These are phyloP conservation scores for Rhinoderma darwinii DNA, from an alignment of 2,113 vertebrate species.

Conservation along the genomic window DNA sequence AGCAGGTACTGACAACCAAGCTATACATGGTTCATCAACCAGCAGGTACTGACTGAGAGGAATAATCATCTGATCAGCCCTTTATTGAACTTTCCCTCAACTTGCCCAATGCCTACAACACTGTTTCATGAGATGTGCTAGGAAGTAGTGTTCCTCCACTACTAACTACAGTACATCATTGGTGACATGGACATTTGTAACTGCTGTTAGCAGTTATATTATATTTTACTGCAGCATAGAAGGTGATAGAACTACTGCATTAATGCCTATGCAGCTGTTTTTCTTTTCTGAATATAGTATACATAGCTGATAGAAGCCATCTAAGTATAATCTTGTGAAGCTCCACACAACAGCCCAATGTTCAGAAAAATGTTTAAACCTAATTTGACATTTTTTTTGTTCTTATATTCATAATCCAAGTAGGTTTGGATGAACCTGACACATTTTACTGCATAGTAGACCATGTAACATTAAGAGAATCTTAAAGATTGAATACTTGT, in stretches of 20 bases:
- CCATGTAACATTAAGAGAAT: constrained; percentile 42
- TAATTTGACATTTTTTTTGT: constrained; percentile 16
- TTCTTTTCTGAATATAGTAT: neutral
- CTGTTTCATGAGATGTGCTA: neutral
- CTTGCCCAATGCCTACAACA: no score
- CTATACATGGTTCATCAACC: no score
- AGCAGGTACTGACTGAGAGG: no score
- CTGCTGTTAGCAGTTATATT: rapidly evolving
- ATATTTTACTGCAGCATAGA: neutral
- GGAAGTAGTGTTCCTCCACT: no score
- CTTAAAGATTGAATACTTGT: constrained; percentile 52
- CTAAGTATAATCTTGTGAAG: neutral
- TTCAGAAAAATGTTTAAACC: neutral
- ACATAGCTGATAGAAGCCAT: neutral
- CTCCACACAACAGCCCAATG: neutral
- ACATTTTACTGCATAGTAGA: constrained; percentile 19
- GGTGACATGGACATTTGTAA: neutral
- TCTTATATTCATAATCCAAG: neutral
- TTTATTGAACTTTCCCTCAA: no score
- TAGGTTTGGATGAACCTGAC: neutral
- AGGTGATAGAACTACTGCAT: neutral
- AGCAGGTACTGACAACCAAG: no score
- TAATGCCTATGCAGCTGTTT: neutral
- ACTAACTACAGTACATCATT: neutral
- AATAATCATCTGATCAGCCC: no score